phyloP scores from a whole-genome alignment of 2,888 invertebrate species.

The Megaustenia siamemsis region DNA sequence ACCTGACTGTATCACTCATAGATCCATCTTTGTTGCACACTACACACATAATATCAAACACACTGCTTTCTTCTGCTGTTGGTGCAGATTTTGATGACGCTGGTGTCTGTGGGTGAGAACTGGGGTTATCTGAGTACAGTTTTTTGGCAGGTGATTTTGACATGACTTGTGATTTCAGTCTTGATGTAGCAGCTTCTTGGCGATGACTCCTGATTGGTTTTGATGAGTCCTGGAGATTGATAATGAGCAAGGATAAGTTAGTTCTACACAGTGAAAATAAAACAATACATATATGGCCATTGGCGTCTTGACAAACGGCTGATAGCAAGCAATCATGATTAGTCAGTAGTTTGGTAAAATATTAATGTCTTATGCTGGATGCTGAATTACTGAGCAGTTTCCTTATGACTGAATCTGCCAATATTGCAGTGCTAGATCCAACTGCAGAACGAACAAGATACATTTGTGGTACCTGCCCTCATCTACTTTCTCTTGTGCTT shows the following conservation, averaged over 20 bases:
- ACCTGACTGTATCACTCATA: slow-evolving; percentile 70
- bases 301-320: too few species aligned
- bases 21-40: slow-evolving; percentile 67
- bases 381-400: too few species aligned
- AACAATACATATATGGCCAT: too few species aligned
- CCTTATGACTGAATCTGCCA: too few species aligned
- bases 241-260: background rate
- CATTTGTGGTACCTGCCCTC: too few species aligned
- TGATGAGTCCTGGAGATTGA: background rate
- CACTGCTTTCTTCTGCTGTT: slow-evolving; percentile 1
- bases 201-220: background rate
- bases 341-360: too few species aligned
- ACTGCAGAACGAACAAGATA: too few species aligned
- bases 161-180: background rate
- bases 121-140: background rate
- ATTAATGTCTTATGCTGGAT: too few species aligned
- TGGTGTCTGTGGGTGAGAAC: slow-evolving; percentile 9
- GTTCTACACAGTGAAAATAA: too few species aligned
- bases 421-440: too few species aligned
- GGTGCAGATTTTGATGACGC: background rate
- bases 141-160: slow-evolving; percentile 6
- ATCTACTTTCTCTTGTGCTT: too few species aligned
- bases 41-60: slow-evolving; percentile 61
- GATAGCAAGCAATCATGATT: too few species aligned
- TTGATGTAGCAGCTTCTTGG: background rate